Base-by-base conservation (phyloP, 2,113 vertebrate species). In the Pachyramphus minor region DNA sequence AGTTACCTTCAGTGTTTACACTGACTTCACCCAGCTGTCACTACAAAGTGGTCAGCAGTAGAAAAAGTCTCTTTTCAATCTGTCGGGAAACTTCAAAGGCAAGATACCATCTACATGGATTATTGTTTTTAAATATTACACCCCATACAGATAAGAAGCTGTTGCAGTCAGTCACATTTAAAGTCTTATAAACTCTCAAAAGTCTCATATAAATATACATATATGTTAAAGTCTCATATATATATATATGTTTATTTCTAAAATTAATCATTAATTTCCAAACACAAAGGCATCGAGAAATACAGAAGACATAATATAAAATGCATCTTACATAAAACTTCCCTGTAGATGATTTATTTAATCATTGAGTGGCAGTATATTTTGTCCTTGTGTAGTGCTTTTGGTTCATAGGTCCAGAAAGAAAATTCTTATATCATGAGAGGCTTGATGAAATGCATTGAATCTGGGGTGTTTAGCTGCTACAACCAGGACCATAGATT, bases 11-110 rank as follows among this genome's bases (percentile, higher is more conserved):
- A 81, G 53, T 88, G 79, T 85, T 95, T 93, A 80, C 64, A 85
- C 72, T 76, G 33, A 74, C 71, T 96, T 97, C 78, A 96, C 52
- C 60, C 94, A 96, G 84, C 84, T 97, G 95, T 93, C 86, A 88
- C 66, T 79, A 60, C 20, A 59, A 83, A 95, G 92, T 84, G 66
- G 64, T 72, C 96, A 93, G 58, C 60, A 95, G 28, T 92, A 88
- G 64, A 96, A 84, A 83, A 92, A 78, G 9, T 79, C 50, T 83
- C 33, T 87, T 93, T 87, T 74, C 84, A 93, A 59, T 92, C 86
- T 93, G 79, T n/a, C 80, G 76, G 47, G 33, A 88, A 95, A 96
- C 83, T 92, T 94, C 78, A 96, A 96, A 97, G 56, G 35, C 76
- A 93, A 71, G 64, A 88, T 50, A 45, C 14, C 4, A 89, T 73